A percentile compares a stretch with the other conserved stretches of the same genome.
Evolutionary conservation across 2,113 vertebrate genomes (phyloP).

Genomic region (Kryptolebias marmoratus): DNA sequence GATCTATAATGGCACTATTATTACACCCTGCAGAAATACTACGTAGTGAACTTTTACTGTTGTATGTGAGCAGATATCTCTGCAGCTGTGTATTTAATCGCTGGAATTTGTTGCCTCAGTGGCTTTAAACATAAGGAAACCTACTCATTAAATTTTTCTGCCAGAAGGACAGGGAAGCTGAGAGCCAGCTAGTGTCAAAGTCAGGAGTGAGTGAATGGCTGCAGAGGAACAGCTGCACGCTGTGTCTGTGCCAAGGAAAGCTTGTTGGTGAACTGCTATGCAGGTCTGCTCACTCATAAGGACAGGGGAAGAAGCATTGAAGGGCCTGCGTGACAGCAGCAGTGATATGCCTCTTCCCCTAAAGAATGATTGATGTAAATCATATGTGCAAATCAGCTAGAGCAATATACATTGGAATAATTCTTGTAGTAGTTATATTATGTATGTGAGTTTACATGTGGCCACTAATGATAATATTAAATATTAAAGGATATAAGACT

Average conservation of each 20-base stretch:
- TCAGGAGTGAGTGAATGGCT: constrained; percentile 55
- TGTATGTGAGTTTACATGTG: constrained; percentile 15
- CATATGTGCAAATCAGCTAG: constrained; percentile 40
- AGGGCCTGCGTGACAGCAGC: constrained; percentile 39
- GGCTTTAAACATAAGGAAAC: constrained; percentile 20
- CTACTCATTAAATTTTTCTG: constrained; percentile 18
- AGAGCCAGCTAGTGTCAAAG: constrained; percentile 55
- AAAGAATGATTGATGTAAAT: constrained; percentile 44
- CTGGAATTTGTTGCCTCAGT: constrained; percentile 1
- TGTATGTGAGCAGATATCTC: background rate
- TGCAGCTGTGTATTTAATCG: background rate
- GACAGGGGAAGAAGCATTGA: constrained; percentile 19
- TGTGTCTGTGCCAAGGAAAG: constrained; percentile 54
- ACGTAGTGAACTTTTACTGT: constrained; percentile 19
- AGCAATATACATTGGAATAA: constrained; percentile 17
- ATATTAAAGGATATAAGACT: too few species aligned
- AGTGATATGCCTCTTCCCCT: constrained; percentile 17
- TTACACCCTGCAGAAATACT: constrained; percentile 42
- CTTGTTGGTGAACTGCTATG: constrained; percentile 53
- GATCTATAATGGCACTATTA: constrained; percentile 39
- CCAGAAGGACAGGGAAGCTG: constrained; percentile 21
- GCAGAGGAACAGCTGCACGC: constrained; percentile 64
- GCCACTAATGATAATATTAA: too few species aligned
- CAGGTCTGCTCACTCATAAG: constrained; percentile 48
- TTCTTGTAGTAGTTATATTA: background rate